Conservation (phyloP, 1,140 invertebrate species). For the Diorhabda carinulata region DNA sequence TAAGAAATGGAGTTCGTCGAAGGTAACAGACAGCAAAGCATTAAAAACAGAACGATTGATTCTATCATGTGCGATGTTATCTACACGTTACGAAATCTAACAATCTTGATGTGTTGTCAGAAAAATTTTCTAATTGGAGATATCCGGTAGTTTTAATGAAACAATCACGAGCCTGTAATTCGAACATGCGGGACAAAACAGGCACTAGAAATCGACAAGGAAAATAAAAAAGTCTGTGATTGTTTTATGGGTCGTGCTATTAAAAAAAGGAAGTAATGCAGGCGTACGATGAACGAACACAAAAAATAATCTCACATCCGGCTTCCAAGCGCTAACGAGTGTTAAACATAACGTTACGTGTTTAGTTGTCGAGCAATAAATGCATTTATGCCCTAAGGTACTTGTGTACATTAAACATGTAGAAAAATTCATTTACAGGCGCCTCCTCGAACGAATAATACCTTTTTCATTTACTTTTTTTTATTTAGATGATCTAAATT, state of each 20-base stretch:
- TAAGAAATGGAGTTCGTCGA: neutral
- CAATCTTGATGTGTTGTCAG: neutral
- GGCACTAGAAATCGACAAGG: neutral
- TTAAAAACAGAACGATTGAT: neutral
- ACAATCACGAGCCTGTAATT: constrained; percentile 12
- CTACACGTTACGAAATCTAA: neutral
- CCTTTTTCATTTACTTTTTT: too few species aligned
- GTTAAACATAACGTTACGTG: constrained; percentile 13
- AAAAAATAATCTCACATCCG: constrained; percentile 21
- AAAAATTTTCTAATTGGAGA: constrained; percentile 6
- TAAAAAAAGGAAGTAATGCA: constrained; percentile 10
- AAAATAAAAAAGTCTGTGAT: constrained; percentile 14
- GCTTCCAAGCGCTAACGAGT: constrained; percentile 12
- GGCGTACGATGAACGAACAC: constrained; percentile 7
- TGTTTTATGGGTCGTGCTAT: constrained; percentile 10
- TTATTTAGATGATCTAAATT: too few species aligned
- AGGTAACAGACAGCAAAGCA: neutral
- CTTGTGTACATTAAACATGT: constrained; percentile 15
- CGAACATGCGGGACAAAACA: neutral
- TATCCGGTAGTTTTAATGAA: constrained; percentile 13
- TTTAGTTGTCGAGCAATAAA: constrained; percentile 12
- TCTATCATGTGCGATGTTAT: constrained; percentile 1
- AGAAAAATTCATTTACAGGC: neutral
- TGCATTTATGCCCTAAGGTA: constrained; percentile 13
- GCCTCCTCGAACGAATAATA: neutral